phyloP scores from a whole-genome alignment of 2,113 vertebrate genomes.

The Lota lota region DNA sequence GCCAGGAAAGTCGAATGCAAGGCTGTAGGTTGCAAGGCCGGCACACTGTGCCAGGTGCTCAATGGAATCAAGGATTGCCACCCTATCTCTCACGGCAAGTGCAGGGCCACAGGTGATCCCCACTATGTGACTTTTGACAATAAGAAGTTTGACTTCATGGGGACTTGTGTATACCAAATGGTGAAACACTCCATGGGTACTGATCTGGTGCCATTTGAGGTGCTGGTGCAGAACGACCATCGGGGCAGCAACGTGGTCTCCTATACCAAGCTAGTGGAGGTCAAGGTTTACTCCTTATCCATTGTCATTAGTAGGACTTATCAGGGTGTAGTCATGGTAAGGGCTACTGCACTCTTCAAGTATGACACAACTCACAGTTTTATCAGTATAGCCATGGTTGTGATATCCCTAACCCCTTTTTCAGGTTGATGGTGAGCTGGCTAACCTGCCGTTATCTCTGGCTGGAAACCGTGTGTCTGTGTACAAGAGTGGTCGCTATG shows the following conservation, averaged over 20 bases:
- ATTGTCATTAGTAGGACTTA: conserved; percentile 60
- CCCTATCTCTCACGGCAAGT: conserved; percentile 52
- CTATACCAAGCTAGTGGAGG: conserved; percentile 58
- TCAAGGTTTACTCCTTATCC: conserved; percentile 56
- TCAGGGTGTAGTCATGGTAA: conserved; percentile 63
- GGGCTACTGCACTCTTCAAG: conserved; percentile 11
- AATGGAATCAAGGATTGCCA: conserved; percentile 66
- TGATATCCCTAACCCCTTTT: background rate
- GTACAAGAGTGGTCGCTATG: conserved; percentile 54
- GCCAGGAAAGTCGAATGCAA: conserved; percentile 57
- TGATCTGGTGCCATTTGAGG: conserved; percentile 43
- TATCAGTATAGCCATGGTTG: too few relatives aligned
- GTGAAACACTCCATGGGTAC: conserved; percentile 45
- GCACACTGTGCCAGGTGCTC: conserved; percentile 63
- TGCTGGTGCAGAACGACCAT: conserved; percentile 72
- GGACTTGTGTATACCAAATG: conserved; percentile 74
- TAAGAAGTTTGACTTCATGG: conserved; percentile 67
- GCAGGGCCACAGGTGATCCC: conserved; percentile 57
- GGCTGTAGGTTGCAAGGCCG: conserved; percentile 35
- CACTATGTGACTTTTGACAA: conserved; percentile 63
- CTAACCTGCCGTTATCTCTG: conserved; percentile 59
- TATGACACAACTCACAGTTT: too few relatives aligned
- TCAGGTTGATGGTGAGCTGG: conserved; percentile 62
- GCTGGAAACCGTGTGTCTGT: conserved; percentile 41
- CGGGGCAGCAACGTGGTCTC: conserved; percentile 55